phyloP scores from a whole-genome alignment of 2,113 vertebrate species.

The Ptychochromis oligacanthus region DNA sequence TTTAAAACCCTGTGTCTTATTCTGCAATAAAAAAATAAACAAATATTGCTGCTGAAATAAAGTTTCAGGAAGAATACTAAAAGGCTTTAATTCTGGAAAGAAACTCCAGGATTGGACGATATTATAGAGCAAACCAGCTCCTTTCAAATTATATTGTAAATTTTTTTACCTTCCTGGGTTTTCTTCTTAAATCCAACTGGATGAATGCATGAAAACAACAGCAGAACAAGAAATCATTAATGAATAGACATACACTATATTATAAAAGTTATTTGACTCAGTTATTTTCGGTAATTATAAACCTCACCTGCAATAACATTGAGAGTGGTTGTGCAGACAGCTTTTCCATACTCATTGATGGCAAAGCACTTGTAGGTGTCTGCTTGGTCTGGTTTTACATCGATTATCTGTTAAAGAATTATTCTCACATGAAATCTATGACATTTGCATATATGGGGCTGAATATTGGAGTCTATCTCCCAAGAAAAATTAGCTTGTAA shows the following conservation, averaged over 20 bases:
- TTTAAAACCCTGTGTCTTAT: neutral
- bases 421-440: neutral
- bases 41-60: neutral
- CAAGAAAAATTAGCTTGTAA: neutral
- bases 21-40: neutral
- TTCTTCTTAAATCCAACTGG: constrained; percentile 84
- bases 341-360: constrained; percentile 85
- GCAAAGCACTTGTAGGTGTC: constrained; percentile 86
- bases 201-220: constrained; percentile 17
- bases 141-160: neutral
- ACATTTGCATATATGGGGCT: neutral
- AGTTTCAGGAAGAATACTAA: neutral
- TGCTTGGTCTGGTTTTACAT: constrained; percentile 75
- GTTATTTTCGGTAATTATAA: neutral
- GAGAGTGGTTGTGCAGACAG: constrained; percentile 79
- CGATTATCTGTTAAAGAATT: constrained; percentile 77
- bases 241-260: neutral
- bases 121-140: neutral
- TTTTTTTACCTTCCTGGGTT: constrained; percentile 38
- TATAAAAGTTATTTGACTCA: neutral
- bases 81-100: neutral
- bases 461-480: neutral
- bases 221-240: neutral
- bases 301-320: constrained; percentile 84
- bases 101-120: neutral